Conservation (phyloP, 1,140 invertebrate species). For the Venturia canescens region DNA sequence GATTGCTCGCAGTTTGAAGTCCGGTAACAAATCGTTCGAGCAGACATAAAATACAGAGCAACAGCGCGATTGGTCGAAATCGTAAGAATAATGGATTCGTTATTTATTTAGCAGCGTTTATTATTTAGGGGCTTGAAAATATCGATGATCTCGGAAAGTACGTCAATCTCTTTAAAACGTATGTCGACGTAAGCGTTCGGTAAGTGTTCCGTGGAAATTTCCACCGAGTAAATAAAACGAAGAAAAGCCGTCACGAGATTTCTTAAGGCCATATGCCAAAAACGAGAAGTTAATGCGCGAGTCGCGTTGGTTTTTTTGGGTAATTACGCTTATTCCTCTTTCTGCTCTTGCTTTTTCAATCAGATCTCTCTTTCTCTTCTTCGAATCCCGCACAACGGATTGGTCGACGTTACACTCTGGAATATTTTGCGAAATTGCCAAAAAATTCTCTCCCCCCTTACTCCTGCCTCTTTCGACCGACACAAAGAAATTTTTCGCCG, state of each 20-base stretch:
- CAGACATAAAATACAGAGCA: too few species aligned
- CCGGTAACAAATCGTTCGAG: too few species aligned
- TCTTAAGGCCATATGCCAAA: constrained; percentile 17
- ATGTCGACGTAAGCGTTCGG: background rate
- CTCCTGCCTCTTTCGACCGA: too few species aligned
- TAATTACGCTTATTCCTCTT: constrained; percentile 5
- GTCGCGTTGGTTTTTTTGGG: background rate
- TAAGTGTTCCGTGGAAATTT: constrained; percentile 11
- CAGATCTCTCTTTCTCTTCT: background rate
- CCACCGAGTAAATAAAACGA: background rate
- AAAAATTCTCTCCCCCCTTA: constrained; percentile 43
- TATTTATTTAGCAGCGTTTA: too few species aligned
- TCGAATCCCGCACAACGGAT: background rate
- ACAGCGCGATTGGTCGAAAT: too few species aligned
- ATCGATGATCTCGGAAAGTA: too few species aligned
- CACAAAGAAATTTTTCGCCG: constrained; percentile 36
- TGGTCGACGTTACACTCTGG: constrained; percentile 29
- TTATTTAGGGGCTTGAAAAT: too few species aligned
- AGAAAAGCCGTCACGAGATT: background rate
- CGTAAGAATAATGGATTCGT: too few species aligned
- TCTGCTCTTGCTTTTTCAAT: background rate
- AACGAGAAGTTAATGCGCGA: constrained; percentile 14
- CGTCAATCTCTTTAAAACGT: background rate
- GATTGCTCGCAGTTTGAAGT: too few species aligned
- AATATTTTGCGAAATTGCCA: constrained; percentile 62